These are phyloP conservation scores for Bedellia somnulentella DNA, from an alignment of 2,888 invertebrate genomes.

Conservation along the genomic window DNA sequence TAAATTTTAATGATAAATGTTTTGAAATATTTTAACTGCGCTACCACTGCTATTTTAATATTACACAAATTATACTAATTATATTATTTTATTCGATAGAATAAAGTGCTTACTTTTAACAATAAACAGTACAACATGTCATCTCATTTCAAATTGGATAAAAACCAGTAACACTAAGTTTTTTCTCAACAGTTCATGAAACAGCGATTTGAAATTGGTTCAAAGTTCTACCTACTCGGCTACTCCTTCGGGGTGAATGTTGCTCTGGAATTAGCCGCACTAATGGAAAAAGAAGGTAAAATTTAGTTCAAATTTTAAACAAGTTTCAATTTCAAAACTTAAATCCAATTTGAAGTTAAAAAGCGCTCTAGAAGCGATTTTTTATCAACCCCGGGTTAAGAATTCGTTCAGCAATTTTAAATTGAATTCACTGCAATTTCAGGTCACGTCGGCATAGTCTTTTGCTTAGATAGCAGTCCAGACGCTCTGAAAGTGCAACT, in stretches of 20 bases:
- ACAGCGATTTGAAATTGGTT: slow-evolving; percentile 10
- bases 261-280: slow-evolving; percentile 25
- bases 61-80: too few relatives aligned
- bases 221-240: slow-evolving; percentile 16
- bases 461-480: slow-evolving; percentile 28
- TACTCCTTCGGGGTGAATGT: slow-evolving; percentile 18
- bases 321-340: not conserved
- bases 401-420: not conserved
- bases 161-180: too few relatives aligned
- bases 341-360: not conserved
- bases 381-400: not conserved
- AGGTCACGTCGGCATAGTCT: slow-evolving; percentile 24
- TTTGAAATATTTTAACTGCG: too few relatives aligned
- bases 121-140: too few relatives aligned
- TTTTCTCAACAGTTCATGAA: slow-evolving; percentile 12
- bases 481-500: slow-evolving; percentile 20
- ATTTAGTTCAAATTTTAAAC: not conserved
- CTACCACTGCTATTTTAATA: too few relatives aligned
- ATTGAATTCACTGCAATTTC: slow-evolving; percentile 11
- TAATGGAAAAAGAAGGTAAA: slow-evolving; percentile 33
- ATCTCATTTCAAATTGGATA: too few relatives aligned
- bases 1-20: too few relatives aligned
- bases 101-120: too few relatives aligned
- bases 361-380: not conserved
- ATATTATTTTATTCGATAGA: too few relatives aligned